These are phyloP conservation scores for Homarus americanus DNA, from an alignment of 1,140 invertebrate genomes.

Conservation along the genomic window DNA sequence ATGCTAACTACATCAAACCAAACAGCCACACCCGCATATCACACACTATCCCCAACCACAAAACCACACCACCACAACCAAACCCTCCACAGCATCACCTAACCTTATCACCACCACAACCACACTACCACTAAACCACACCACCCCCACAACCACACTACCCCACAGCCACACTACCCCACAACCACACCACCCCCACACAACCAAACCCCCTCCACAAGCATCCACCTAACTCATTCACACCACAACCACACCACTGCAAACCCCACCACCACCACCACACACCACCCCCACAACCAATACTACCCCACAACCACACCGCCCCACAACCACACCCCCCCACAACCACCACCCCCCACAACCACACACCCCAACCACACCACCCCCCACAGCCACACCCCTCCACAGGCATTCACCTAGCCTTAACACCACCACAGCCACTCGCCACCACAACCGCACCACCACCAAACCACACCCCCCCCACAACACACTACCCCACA, in stretches of 20 bases:
- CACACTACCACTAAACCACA: not conserved
- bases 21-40: too few relatives aligned
- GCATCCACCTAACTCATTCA: too few relatives aligned
- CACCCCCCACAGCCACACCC: not conserved
- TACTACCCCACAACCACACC: too few relatives aligned
- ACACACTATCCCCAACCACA: not conserved
- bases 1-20: too few relatives aligned
- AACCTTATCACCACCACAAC: not conserved
- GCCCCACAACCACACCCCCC: not conserved
- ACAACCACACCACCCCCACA: not conserved
- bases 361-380: not conserved
- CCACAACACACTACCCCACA: not conserved
- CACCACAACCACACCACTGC: too few relatives aligned
- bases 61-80: not conserved
- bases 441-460: too few relatives aligned
- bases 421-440: not conserved
- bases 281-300: not conserved
- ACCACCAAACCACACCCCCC: too few relatives aligned
- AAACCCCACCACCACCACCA: not conserved
- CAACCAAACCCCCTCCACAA: not conserved
- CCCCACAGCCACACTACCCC: not conserved
- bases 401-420: not conserved
- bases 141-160: not conserved
- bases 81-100: too few relatives aligned
- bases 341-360: too few relatives aligned